Percentiles rank a stretch among this genome's conserved stretches.
Conservation (phyloP, 2,113 vertebrate species). For the Strigops habroptila region DNA sequence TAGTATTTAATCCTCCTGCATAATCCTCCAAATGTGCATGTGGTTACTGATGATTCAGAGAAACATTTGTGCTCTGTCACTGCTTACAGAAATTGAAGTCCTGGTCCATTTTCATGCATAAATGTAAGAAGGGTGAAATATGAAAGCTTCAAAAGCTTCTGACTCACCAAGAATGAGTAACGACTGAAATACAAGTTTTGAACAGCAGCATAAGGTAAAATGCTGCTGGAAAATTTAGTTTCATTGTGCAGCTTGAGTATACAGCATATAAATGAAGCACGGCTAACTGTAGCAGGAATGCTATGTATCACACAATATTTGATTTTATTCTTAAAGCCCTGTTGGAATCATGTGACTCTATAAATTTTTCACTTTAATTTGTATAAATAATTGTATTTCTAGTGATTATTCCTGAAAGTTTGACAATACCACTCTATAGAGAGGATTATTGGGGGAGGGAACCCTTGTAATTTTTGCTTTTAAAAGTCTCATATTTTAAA, state of each 20-base stretch:
- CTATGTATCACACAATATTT: neutral
- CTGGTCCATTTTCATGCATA: neutral
- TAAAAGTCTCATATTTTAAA: neutral
- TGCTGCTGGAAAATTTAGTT: neutral
- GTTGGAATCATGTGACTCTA: neutral
- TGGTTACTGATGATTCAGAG: neutral
- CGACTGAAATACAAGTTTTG: neutral
- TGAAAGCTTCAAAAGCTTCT: neutral
- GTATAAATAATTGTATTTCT: neutral
- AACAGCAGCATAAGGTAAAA: neutral
- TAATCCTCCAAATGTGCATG: neutral
- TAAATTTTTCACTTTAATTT: neutral
- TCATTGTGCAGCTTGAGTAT: neutral
- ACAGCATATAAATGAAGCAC: neutral
- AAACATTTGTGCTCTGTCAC: neutral
- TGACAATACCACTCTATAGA: neutral
- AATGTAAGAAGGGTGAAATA: neutral
- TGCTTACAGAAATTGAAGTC: neutral
- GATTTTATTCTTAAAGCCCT: neutral
- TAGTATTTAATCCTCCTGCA: neutral
- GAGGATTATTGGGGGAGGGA: neutral
- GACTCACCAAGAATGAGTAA: neutral
- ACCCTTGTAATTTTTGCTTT: neutral
- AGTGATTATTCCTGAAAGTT: neutral
- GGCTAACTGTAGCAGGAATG: fast-evolving